A percentile compares a stretch with the other conserved stretches of the same genome.
Evolutionary conservation across 37 sponge, comb jelly and placozoan genomes (phyloP).

Genomic region (Bolinopsis microptera): DNA sequence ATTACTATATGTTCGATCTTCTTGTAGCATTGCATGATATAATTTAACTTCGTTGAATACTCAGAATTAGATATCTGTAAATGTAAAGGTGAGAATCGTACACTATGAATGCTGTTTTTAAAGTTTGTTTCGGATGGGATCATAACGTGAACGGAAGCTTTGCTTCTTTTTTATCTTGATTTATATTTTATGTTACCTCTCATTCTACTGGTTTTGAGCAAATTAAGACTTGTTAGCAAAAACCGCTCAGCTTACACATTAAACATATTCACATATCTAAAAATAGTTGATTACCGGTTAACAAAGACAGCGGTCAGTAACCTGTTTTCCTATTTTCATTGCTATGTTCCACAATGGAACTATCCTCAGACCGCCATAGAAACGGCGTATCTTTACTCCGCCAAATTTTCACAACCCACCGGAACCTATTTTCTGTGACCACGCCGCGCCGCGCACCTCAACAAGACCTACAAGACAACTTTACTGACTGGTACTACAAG

Average conservation of each 20-base stretch:
- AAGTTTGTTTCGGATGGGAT: no score
- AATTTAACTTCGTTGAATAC: no score
- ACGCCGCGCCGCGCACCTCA: background rate
- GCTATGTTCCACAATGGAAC: background rate
- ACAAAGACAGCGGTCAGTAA: background rate
- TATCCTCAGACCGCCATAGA: background rate
- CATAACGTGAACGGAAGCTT: no score
- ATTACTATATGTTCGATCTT: no score
- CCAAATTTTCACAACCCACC: background rate
- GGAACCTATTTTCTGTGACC: background rate
- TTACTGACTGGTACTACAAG: constrained; percentile 36
- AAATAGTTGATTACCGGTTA: background rate
- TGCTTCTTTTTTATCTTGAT: no score
- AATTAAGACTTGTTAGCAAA: background rate
- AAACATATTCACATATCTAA: background rate
- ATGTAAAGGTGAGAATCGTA: no score
- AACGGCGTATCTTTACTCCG: background rate
- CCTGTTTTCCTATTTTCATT: background rate
- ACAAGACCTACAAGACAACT: constrained; percentile 1
- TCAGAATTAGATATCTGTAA: no score
- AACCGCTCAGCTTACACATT: background rate
- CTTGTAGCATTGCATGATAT: no score
- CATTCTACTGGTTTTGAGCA: no score
- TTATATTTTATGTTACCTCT: no score
- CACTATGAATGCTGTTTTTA: no score